phyloP scores from a whole-genome alignment of 1,140 invertebrate genomes.

The Agrilus planipennis region DNA sequence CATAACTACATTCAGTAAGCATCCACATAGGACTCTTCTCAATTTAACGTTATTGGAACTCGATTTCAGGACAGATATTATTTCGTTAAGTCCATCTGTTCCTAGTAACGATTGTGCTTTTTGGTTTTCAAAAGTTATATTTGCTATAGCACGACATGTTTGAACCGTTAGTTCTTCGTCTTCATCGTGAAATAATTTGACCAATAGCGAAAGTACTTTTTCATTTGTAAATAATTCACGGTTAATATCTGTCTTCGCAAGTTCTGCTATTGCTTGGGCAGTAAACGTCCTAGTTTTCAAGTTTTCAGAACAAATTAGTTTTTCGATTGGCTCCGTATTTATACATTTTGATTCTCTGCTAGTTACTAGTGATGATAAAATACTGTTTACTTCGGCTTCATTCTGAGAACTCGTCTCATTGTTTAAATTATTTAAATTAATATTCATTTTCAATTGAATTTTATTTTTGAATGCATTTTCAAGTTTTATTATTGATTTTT shows the following conservation, averaged over 20 bases:
- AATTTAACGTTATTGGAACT: constrained; percentile 13
- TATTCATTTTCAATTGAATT: too few relatives aligned
- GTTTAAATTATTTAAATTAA: too few relatives aligned
- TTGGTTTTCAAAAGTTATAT: constrained; percentile 82
- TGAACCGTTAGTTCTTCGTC: constrained; percentile 39
- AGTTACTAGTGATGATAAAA: too few relatives aligned
- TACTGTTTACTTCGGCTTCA: too few relatives aligned
- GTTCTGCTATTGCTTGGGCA: constrained; percentile 56
- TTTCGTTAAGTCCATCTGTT: constrained; percentile 42
- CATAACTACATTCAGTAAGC: constrained; percentile 68
- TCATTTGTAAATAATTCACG: constrained; percentile 49
- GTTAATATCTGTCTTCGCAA: constrained; percentile 55
- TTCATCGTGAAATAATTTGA: constrained; percentile 37
- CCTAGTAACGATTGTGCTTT: constrained; percentile 47
- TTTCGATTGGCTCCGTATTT: too few relatives aligned
- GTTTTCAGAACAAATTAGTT: too few relatives aligned
- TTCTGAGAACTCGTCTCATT: too few relatives aligned
- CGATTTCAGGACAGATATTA: constrained; percentile 39
- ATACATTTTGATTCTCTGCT: too few relatives aligned
- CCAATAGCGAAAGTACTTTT: constrained; percentile 44
- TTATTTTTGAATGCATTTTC: too few relatives aligned
- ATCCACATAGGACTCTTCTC: constrained; percentile 50
- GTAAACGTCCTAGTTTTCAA: constrained; percentile 28
- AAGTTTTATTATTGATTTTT: too few relatives aligned
- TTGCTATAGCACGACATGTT: constrained; percentile 68